Evolutionary conservation across 1,140 invertebrate species (phyloP).

Genomic region (Drosophila dunni): DNA sequence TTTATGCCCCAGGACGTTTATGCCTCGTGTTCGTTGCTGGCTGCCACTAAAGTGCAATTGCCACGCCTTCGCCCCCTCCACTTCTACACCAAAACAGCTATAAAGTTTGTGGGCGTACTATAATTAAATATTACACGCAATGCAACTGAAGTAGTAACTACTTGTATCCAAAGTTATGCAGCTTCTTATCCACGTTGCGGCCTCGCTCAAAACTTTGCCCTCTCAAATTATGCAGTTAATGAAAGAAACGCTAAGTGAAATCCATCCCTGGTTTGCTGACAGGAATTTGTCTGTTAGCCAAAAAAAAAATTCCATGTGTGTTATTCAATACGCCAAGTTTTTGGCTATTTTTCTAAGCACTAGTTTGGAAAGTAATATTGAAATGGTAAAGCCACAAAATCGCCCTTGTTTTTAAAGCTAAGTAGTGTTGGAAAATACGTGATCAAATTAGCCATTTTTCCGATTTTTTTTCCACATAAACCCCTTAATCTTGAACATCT

Average conservation of each 20-base stretch:
- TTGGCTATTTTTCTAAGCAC: too few relatives aligned
- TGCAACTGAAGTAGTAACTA: slow-evolving; percentile 66
- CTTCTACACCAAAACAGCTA: slow-evolving; percentile 2
- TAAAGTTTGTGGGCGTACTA: slow-evolving; percentile 68
- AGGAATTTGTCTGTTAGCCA: not conserved
- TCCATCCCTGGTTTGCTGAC: slow-evolving; percentile 1
- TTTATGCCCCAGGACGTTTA: slow-evolving; percentile 81
- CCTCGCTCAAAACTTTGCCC: slow-evolving; percentile 42
- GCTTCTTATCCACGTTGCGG: slow-evolving; percentile 45
- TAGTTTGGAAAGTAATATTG: too few relatives aligned
- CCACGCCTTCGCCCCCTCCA: slow-evolving; percentile 17
- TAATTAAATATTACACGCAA: slow-evolving; percentile 83
- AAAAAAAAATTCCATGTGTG: slow-evolving; percentile 11
- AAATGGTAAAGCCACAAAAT: too few relatives aligned
- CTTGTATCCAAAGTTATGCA: slow-evolving; percentile 70
- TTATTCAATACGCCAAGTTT: not conserved
- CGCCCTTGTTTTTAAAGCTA: too few relatives aligned
- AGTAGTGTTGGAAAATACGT: too few relatives aligned
- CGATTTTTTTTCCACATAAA: too few relatives aligned
- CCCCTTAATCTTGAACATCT: too few relatives aligned
- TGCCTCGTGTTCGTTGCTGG: slow-evolving; percentile 41
- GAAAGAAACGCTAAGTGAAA: slow-evolving; percentile 60
- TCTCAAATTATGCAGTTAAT: slow-evolving; percentile 75
- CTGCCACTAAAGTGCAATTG: slow-evolving; percentile 79
- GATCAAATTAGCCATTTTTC: too few relatives aligned